phyloP scores from a whole-genome alignment of 2,113 vertebrate species.

The Scophthalmus maximus region DNA sequence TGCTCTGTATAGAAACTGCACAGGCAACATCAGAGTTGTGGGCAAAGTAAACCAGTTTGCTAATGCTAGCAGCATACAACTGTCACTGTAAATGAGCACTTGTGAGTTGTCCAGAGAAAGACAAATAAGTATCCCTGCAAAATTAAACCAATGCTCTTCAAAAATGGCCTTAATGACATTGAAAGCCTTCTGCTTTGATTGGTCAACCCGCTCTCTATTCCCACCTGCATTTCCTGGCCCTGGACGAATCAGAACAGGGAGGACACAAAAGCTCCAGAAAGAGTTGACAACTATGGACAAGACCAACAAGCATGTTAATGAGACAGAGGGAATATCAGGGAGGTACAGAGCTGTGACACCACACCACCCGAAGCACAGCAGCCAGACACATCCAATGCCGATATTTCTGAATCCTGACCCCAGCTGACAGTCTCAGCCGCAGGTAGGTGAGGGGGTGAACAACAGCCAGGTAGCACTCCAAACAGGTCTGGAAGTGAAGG shows the following conservation, averaged over 20 bases:
- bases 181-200: conserved; percentile 45
- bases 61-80: not conserved
- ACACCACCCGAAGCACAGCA: not conserved
- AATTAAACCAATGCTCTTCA: not conserved
- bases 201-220: not conserved
- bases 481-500: conserved; percentile 37
- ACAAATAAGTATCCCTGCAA: not conserved
- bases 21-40: conserved; percentile 6
- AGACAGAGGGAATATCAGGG: fast-evolving
- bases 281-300: not conserved
- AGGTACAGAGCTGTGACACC: fast-evolving
- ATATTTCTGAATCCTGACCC: conserved; percentile 30
- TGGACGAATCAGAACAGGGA: conserved; percentile 41
- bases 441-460: conserved; percentile 41
- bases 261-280: conserved; percentile 31
- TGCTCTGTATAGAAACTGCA: conserved; percentile 19
- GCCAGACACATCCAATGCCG: conserved; percentile 7
- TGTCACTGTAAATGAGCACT: fast-evolving
- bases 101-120: fast-evolving
- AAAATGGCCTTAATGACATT: conserved; percentile 12
- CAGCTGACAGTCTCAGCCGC: not conserved
- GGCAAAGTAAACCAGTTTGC: not conserved
- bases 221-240: not conserved
- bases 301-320: not conserved
- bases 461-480: conserved; percentile 51